phyloP scores from a whole-genome alignment of 2,888 invertebrate genomes.

The Unio delphinus region DNA sequence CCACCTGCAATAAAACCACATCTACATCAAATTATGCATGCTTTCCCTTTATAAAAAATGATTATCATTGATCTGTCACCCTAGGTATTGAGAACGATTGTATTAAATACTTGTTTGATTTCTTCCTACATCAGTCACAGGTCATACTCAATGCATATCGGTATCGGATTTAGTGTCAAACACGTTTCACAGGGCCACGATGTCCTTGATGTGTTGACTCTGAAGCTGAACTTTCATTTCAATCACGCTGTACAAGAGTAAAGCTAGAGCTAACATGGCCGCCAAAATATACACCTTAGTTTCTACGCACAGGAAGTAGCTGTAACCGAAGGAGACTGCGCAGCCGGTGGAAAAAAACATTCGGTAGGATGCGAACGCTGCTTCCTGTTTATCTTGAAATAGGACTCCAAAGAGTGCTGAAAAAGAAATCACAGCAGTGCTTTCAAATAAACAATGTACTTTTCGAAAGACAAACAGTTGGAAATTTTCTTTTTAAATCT shows the following conservation, averaged over 20 bases:
- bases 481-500: neutral
- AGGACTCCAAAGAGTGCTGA: constrained; percentile 84
- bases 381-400: constrained; percentile 89
- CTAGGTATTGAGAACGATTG: too few relatives aligned
- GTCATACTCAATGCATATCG: too few relatives aligned
- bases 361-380: constrained; percentile 92
- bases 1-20: too few relatives aligned
- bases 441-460: too few relatives aligned
- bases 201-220: constrained; percentile 62
- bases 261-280: constrained; percentile 80
- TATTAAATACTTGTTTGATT: too few relatives aligned
- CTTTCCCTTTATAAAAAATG: too few relatives aligned
- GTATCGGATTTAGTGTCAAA: too few relatives aligned
- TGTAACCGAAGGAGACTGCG: constrained; percentile 87
- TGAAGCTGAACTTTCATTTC: constrained; percentile 73
- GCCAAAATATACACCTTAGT: constrained; percentile 83
- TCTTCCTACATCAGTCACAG: too few relatives aligned
- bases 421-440: constrained; percentile 17
- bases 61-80: too few relatives aligned
- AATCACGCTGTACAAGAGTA: constrained; percentile 79
- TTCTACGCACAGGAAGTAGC: constrained; percentile 84
- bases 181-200: constrained; percentile 47
- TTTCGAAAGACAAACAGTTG: too few relatives aligned
- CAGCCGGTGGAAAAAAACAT: constrained; percentile 94
- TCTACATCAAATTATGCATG: too few relatives aligned